Conservation (phyloP, 2,888 invertebrate genomes). For the Nephrotoma flavescens region DNA sequence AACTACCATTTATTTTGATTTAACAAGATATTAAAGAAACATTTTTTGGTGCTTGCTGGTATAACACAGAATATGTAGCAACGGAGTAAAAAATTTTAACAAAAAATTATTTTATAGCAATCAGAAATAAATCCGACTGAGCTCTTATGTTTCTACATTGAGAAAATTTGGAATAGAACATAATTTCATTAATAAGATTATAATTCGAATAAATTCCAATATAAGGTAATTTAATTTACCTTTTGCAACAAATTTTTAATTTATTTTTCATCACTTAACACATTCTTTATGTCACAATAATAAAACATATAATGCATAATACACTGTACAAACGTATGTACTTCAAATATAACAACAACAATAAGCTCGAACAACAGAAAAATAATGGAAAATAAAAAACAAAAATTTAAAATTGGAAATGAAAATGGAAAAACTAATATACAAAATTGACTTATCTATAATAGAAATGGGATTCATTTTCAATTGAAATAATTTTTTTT, state of each 20-base stretch:
- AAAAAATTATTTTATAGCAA: neutral
- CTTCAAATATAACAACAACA: neutral
- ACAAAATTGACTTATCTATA: neutral
- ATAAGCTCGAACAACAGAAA: neutral
- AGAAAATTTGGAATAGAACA: neutral
- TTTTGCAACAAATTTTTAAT: neutral
- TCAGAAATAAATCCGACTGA: neutral
- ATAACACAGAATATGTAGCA: neutral
- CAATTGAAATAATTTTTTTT: neutral
- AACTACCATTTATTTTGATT: neutral
- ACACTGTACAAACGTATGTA: neutral
- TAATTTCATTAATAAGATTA: neutral
- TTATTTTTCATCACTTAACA: neutral
- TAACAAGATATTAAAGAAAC: neutral
- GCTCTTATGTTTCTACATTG: neutral
- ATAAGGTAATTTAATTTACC: neutral
- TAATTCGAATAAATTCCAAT: neutral
- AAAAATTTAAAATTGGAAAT: neutral
- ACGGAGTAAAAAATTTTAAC: neutral
- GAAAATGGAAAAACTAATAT: neutral
- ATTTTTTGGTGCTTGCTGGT: neutral
- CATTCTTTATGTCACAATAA: neutral
- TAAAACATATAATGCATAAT: neutral
- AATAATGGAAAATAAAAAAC: neutral
- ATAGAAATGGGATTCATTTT: neutral